A percentile compares a stretch with the other conserved stretches of the same genome.
Conservation (phyloP, 2,888 invertebrate genomes). For the Epiblema foenella region DNA sequence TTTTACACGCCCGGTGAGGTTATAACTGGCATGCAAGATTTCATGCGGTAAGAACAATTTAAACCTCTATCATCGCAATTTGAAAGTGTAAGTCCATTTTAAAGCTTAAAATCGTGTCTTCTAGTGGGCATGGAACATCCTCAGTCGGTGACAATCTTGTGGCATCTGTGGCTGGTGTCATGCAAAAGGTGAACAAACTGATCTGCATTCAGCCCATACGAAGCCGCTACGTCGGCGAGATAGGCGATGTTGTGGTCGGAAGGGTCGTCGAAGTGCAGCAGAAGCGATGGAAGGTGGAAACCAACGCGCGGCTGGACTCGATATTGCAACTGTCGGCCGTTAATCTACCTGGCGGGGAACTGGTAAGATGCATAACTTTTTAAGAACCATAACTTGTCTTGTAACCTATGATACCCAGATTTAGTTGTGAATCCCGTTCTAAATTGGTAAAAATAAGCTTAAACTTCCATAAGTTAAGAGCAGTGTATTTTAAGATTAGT, state of each 20-base stretch:
- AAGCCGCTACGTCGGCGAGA: constrained; percentile 95
- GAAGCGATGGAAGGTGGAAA: constrained; percentile 97
- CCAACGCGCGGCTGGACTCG: constrained; percentile 95
- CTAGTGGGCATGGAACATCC: constrained; percentile 98
- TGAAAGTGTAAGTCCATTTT: not conserved
- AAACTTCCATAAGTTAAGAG: too few species aligned
- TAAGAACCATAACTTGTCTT: too few species aligned
- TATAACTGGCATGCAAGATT: constrained; percentile 92
- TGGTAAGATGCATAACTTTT: constrained; percentile 83
- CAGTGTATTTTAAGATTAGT: too few species aligned
- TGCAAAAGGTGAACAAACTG: constrained; percentile 97
- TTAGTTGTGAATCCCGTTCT: too few species aligned
- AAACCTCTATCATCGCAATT: not conserved
- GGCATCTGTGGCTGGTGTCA: constrained; percentile 97
- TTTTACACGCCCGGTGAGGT: constrained; percentile 95
- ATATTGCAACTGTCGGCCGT: constrained; percentile 95
- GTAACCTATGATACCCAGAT: too few species aligned
- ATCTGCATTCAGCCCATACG: constrained; percentile 96
- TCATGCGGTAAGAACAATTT: constrained; percentile 88
- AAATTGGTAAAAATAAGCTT: too few species aligned
- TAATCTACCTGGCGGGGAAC: constrained; percentile 98
- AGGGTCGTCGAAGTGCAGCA: constrained; percentile 97
- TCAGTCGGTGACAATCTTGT: constrained; percentile 92
- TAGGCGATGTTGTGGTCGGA: constrained; percentile 98
- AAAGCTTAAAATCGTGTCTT: constrained; percentile 44